These are phyloP conservation scores for Motacilla tschutschensis DNA, from an alignment of 2,113 vertebrate genomes.

Conservation along the genomic window DNA sequence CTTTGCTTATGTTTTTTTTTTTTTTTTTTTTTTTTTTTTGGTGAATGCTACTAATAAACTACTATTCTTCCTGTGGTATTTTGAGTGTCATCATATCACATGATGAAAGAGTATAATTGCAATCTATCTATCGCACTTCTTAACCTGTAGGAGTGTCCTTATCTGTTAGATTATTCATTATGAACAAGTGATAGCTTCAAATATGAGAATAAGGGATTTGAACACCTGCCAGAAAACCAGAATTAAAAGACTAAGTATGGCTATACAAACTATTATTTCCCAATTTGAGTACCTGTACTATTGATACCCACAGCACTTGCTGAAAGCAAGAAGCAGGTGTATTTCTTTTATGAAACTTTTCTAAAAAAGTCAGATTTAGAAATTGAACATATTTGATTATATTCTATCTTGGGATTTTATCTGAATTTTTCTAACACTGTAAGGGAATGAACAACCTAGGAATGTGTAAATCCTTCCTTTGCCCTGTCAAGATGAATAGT, in stretches of 20 bases:
- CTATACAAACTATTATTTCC: background rate
- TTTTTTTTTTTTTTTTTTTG: background rate
- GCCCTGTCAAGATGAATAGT: background rate
- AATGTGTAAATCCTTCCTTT: background rate
- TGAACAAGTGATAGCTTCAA: background rate
- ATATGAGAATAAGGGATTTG: background rate
- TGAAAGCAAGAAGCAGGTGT: conserved; percentile 4
- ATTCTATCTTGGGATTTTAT: background rate
- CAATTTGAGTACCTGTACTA: background rate
- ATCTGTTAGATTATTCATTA: background rate
- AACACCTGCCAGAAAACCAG: background rate
- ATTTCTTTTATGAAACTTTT: conserved; percentile 1
- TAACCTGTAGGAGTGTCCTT: background rate
- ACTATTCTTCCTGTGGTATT: background rate
- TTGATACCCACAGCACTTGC: background rate
- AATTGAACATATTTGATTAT: background rate
- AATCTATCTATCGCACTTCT: background rate
- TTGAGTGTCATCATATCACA: background rate
- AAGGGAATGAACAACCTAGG: background rate
- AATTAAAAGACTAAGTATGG: background rate
- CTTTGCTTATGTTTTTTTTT: background rate
- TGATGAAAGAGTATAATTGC: background rate
- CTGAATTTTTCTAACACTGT: background rate
- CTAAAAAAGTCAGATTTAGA: background rate
- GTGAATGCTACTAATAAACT: background rate